phyloP scores from a whole-genome alignment of 2,797 vertebrate genomes.

The Geotrypetes seraphini region DNA sequence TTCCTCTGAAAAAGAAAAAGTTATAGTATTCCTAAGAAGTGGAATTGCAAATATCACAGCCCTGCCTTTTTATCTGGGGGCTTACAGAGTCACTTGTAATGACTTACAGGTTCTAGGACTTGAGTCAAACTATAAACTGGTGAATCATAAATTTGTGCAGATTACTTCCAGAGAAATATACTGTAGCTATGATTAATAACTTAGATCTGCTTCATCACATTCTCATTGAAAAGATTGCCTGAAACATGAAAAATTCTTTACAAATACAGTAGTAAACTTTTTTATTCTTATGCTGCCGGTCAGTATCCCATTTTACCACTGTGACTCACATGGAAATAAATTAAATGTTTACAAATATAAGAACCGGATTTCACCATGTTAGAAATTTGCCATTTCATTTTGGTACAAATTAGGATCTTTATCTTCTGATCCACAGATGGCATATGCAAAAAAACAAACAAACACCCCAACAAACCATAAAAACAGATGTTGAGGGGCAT shows the following conservation, averaged over 20 bases:
- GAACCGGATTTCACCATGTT: not conserved
- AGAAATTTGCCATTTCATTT: constrained; percentile 15
- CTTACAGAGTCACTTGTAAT: no score
- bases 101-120: constrained; percentile 1
- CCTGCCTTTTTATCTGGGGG: not conserved
- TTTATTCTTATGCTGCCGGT: constrained; percentile 4
- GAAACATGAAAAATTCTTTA: constrained; percentile 14
- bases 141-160: not conserved
- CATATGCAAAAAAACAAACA: not conserved
- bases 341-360: constrained; percentile 14
- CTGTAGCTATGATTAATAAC: not conserved
- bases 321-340: constrained; percentile 15
- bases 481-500: no score
- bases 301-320: constrained; percentile 15
- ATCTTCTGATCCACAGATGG: constrained; percentile 25
- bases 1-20: not conserved
- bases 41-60: constrained; percentile 11
- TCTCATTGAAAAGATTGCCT: constrained; percentile 17
- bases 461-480: no score
- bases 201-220: no score
- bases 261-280: not conserved
- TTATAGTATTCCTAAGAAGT: not conserved
- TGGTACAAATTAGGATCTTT: constrained; percentile 19
- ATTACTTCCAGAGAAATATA: not conserved
- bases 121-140: constrained; percentile 5